A percentile compares a stretch with the other conserved stretches of the same genome.
These are phyloP conservation scores for Callinectes sapidus DNA, from an alignment of 2,888 invertebrate genomes.

Conservation along the genomic window DNA sequence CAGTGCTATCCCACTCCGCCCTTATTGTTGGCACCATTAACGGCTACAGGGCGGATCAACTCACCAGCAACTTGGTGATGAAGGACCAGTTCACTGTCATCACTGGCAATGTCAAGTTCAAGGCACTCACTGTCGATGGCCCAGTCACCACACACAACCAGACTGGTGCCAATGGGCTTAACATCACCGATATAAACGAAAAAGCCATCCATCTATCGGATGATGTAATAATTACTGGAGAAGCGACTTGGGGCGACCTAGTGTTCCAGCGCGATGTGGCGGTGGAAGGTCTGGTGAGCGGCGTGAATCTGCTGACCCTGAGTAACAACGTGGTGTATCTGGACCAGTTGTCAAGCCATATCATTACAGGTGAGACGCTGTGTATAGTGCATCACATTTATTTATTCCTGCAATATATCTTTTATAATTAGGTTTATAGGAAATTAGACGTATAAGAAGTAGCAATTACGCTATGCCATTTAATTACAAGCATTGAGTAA, in stretches of 20 bases:
- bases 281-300: constrained; percentile 46
- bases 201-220: constrained; percentile 37
- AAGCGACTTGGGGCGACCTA: constrained; percentile 26
- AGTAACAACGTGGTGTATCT: constrained; percentile 33
- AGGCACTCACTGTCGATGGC: constrained; percentile 27
- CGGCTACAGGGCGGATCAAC: neutral
- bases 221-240: constrained; percentile 35
- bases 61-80: constrained; percentile 42
- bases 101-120: constrained; percentile 24
- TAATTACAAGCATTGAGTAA: neutral
- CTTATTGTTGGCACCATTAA: constrained; percentile 39
- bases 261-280: constrained; percentile 39
- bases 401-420: neutral
- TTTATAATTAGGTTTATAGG: neutral
- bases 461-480: neutral
- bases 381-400: neutral
- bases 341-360: constrained; percentile 21
- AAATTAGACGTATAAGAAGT: too few relatives aligned
- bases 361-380: constrained; percentile 48
- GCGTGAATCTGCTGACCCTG: neutral
- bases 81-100: constrained; percentile 31
- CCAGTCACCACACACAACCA: constrained; percentile 42
- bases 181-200: constrained; percentile 33
- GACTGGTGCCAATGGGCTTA: constrained; percentile 54
- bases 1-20: constrained; percentile 7